Percentiles rank a stretch among this genome's conserved stretches.
Conservation (phyloP, 2,797 vertebrate species). For the Argya squamiceps region DNA sequence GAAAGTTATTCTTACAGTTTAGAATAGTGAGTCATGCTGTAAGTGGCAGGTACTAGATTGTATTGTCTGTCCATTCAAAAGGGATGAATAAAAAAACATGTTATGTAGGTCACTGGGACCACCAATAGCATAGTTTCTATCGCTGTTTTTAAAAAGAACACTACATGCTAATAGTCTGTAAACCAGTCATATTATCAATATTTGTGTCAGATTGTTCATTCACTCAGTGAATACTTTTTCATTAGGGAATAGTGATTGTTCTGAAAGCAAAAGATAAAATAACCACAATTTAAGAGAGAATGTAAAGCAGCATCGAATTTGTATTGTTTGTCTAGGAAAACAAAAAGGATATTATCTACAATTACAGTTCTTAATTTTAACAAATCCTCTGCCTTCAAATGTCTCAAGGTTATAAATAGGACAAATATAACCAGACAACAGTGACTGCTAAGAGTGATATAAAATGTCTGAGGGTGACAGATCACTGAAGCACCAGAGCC, state of each 20-base stretch:
- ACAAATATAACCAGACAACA: neutral
- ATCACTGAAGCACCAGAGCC: neutral
- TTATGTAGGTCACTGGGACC: neutral
- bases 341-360: neutral
- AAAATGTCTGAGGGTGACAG: neutral
- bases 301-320: neutral
- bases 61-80: neutral
- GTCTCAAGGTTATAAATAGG: constrained; percentile 7
- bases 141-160: neutral
- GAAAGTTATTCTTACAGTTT: neutral
- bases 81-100: neutral
- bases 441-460: neutral
- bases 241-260: neutral
- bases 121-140: neutral
- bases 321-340: neutral
- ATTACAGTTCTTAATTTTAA: neutral
- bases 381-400: neutral
- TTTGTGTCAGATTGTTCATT: neutral
- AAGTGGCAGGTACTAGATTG: neutral
- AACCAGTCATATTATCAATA: neutral
- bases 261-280: neutral
- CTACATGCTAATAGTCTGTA: neutral
- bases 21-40: neutral
- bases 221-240: neutral
- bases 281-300: neutral